These are phyloP conservation scores for Oreochromis tanganicae DNA, from an alignment of 2,113 vertebrate genomes.

Conservation along the genomic window DNA sequence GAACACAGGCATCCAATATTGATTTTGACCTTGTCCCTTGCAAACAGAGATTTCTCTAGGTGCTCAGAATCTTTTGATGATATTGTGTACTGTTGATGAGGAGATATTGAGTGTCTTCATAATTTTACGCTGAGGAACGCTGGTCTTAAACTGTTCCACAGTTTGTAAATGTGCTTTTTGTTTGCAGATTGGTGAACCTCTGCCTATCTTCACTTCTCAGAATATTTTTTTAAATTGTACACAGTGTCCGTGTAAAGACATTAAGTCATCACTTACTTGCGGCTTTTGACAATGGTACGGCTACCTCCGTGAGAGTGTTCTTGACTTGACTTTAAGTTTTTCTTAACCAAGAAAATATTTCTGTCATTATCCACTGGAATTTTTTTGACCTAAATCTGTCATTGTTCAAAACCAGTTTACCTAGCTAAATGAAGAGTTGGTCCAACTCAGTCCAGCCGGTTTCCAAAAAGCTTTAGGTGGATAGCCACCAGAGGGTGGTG, in stretches of 20 bases:
- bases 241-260: neutral
- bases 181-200: neutral
- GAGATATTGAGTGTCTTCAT: neutral
- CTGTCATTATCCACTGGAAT: neutral
- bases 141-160: neutral
- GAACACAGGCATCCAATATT: neutral
- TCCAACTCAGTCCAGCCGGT: neutral
- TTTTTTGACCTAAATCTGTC: neutral
- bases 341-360: neutral
- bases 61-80: neutral
- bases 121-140: accelerated
- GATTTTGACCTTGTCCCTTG: neutral
- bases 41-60: neutral
- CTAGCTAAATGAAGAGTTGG: neutral
- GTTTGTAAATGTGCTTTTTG: neutral
- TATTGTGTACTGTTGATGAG: neutral
- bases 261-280: accelerated
- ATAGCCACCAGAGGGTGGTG: neutral
- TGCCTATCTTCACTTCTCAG: neutral
- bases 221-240: neutral
- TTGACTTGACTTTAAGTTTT: neutral
- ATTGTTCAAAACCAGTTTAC: neutral
- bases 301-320: neutral
- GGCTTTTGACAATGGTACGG: neutral
- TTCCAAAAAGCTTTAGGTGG: neutral